Conservation (phyloP, 1,140 invertebrate genomes). For the Mamestra configurata region DNA sequence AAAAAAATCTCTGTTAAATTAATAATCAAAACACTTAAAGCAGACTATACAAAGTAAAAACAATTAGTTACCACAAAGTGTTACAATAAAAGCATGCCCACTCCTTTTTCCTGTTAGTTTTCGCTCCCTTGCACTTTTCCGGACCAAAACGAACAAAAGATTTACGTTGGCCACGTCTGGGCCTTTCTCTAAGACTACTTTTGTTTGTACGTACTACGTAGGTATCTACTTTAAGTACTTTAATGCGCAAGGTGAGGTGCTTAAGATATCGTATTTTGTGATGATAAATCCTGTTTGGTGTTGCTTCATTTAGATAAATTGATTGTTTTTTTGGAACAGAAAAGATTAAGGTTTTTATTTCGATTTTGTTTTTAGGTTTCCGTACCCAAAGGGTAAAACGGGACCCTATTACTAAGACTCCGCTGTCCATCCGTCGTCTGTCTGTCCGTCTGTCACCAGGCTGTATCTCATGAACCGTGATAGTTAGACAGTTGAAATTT, state of each 20-base stretch:
- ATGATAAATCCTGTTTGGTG: slow-evolving; percentile 30
- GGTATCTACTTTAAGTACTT: slow-evolving; percentile 40
- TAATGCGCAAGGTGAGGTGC: slow-evolving; percentile 37
- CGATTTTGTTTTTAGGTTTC: too few relatives aligned
- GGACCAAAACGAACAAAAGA: slow-evolving; percentile 70
- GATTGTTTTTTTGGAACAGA: neutral
- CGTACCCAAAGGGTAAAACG: too few relatives aligned
- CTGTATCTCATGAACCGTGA: too few relatives aligned
- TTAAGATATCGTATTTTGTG: slow-evolving; percentile 31
- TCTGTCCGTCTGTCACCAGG: too few relatives aligned
- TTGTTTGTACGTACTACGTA: slow-evolving; percentile 44
- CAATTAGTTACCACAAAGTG: slow-evolving; percentile 67
- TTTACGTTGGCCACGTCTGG: slow-evolving; percentile 69
- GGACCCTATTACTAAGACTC: too few relatives aligned
- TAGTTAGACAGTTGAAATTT: too few relatives aligned
- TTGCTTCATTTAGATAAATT: neutral
- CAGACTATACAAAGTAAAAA: slow-evolving; percentile 56
- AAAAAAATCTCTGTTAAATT: neutral
- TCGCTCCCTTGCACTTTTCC: slow-evolving; percentile 70
- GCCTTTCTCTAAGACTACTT: slow-evolving; percentile 56
- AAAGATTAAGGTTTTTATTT: too few relatives aligned
- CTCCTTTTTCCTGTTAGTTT: slow-evolving; percentile 71
- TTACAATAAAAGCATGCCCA: slow-evolving; percentile 59
- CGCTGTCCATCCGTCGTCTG: too few relatives aligned
- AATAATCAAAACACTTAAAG: slow-evolving; percentile 39